Conservation (phyloP, 2,113 vertebrate species). For the Phyllostomus hastatus region DNA sequence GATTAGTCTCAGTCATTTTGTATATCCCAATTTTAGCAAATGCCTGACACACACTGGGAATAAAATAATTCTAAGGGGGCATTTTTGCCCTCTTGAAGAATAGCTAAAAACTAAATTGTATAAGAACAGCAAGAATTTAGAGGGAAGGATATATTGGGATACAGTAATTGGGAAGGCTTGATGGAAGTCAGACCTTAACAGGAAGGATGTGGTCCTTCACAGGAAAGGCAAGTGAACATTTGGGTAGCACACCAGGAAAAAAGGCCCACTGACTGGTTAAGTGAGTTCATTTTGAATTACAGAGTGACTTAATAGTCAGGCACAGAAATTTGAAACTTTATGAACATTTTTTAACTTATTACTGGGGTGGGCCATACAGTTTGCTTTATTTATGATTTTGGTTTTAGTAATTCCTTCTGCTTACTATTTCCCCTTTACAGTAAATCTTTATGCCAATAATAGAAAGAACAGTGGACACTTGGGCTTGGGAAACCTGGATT, state of each 20-base stretch:
- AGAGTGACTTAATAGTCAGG: neutral
- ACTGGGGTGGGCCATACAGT: neutral
- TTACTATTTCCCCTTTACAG: neutral
- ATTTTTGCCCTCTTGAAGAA: neutral
- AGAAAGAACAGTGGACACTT: neutral
- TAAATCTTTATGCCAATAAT: neutral
- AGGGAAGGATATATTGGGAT: neutral
- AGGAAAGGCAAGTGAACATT: neutral
- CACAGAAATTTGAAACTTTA: neutral
- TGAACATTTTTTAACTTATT: neutral
- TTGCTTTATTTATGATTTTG: slow-evolving; percentile 19
- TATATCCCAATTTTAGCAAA: neutral
- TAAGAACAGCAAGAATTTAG: neutral
- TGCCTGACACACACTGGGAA: neutral
- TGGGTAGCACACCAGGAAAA: neutral
- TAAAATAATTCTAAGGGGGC: neutral
- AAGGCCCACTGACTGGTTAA: neutral
- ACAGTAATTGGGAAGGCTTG: neutral
- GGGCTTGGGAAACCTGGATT: neutral
- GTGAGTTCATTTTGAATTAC: neutral
- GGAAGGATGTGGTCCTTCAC: neutral
- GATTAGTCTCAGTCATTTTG: neutral
- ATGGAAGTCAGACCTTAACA: neutral
- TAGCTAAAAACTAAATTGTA: neutral
- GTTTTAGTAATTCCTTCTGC: neutral